Base-by-base conservation (phyloP, 2,113 vertebrate genomes). In the Misgurnus anguillicaudatus region DNA sequence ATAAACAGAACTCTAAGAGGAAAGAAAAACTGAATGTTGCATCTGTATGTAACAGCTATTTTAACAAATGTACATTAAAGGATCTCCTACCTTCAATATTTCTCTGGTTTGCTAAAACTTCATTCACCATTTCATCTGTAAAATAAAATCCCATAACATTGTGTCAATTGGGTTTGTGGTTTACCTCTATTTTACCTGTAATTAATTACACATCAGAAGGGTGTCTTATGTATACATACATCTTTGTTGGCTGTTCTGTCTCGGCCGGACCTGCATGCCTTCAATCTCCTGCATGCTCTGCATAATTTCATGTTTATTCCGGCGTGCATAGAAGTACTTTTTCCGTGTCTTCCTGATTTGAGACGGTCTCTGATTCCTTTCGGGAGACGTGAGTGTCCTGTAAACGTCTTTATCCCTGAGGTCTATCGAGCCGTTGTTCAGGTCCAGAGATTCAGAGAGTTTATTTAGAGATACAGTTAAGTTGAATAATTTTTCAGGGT, bases 1-100 rank as follows among this genome's bases (percentile, higher is more conserved):
- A 94, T 87, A 98, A 80, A 62, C 97, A 99, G 85, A 89, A 94
- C 0, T 92, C 97, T 99, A 88, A 57, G 51, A 3, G 3, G 21
- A 14, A 6, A 21, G 31, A 65, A 17, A n/a, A 21, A 51, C 3
- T 36, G 21, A 6, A 51, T 19, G 45, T 21, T 7, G 36, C 13
- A 65, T 1, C 6, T 0, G 24, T 24, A 31, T 68, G 13, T 68
- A 75, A 47, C 10, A 45, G 39, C 2, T 21, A 4, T n/a, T 60
- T n/a, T 6, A 57, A 6, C 9, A 5, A 69, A 55, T 55, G 21
- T n/a, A 57, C 21, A 69, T 53, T 3, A 53, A 78, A 67, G 3
- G 16, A 14, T 51, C 11, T 11, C 79, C 79, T 64, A 98, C 97
- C 96, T 90, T 98, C 95, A 0, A 97, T 92, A 36, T 85, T 92